These are phyloP conservation scores for Aspiorhynchus laticeps DNA, from an alignment of 2,113 vertebrate species.

Conservation along the genomic window DNA sequence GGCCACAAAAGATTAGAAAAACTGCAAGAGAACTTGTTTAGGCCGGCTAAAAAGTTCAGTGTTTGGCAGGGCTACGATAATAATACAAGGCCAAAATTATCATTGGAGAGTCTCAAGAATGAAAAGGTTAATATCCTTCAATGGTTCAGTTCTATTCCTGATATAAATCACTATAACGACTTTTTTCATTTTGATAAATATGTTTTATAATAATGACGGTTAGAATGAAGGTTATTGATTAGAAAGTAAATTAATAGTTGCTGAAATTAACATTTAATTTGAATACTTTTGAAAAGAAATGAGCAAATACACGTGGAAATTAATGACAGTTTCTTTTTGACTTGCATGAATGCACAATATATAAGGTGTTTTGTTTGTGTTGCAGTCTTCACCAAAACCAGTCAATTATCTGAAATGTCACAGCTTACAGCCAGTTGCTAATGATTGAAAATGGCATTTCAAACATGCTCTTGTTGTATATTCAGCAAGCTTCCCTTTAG, in stretches of 20 bases:
- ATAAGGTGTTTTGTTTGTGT: not conserved
- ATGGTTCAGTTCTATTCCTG: not conserved
- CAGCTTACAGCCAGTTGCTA: not conserved
- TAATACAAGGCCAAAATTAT: not conserved
- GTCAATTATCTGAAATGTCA: slow-evolving; percentile 53
- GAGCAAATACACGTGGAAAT: not conserved
- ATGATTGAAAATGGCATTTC: slow-evolving; percentile 41
- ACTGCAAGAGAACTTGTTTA: not conserved
- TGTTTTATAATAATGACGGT: not conserved
- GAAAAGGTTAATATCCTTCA: not conserved
- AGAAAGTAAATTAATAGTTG: not conserved
- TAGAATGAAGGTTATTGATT: not conserved
- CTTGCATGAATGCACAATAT: not conserved
- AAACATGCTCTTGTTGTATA: not conserved
- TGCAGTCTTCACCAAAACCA: slow-evolving; percentile 15
- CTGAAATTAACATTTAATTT: not conserved
- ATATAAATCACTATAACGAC: too few species aligned
- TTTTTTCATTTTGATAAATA: not conserved
- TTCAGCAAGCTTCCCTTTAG: slow-evolving; percentile 7
- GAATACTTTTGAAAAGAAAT: not conserved
- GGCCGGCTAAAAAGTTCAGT: too few species aligned
- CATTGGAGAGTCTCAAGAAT: not conserved
- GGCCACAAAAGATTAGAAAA: not conserved
- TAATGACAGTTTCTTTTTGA: not conserved
- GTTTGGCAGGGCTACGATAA: not conserved